phyloP scores from a whole-genome alignment of 2,797 vertebrate genomes.

The Lepidocolaptes lacrymiger region DNA sequence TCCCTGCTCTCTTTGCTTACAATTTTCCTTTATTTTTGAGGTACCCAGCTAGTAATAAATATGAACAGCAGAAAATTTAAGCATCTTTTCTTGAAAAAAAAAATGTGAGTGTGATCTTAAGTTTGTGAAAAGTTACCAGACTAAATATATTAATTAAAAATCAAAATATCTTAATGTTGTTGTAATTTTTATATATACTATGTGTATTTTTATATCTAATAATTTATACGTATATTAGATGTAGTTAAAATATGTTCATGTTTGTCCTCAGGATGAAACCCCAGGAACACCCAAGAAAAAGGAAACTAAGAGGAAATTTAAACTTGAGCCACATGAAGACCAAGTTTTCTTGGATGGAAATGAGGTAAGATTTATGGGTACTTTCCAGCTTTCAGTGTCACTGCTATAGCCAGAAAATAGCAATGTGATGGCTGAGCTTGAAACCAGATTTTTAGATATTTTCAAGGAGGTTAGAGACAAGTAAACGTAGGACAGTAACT shows the following conservation, averaged over 20 bases:
- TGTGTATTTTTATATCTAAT: neutral
- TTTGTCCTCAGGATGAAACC: conserved; percentile 86
- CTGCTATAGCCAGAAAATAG: neutral
- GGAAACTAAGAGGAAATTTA: conserved; percentile 98
- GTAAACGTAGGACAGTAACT: neutral
- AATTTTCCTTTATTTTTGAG: neutral
- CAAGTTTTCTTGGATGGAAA: conserved; percentile 97
- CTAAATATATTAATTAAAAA: neutral
- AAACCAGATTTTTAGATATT: neutral
- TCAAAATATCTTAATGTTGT: neutral
- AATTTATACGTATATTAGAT: neutral
- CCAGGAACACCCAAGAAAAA: conserved; percentile 97
- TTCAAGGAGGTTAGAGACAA: neutral
- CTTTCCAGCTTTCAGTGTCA: neutral
- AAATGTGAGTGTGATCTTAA: neutral
- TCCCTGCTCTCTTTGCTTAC: neutral
- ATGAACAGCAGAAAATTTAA: neutral
- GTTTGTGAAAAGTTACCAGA: neutral
- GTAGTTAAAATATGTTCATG: neutral
- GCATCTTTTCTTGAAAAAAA: neutral
- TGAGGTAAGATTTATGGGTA: conserved; percentile 79
- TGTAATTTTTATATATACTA: neutral
- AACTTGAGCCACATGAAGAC: conserved; percentile 96
- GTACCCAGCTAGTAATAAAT: neutral
- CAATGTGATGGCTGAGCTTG: neutral